Percentiles rank a stretch among this genome's conserved stretches.
Conservation (phyloP, 92 coral and sea anemone genomes). For the Epizoanthus ramosus region DNA sequence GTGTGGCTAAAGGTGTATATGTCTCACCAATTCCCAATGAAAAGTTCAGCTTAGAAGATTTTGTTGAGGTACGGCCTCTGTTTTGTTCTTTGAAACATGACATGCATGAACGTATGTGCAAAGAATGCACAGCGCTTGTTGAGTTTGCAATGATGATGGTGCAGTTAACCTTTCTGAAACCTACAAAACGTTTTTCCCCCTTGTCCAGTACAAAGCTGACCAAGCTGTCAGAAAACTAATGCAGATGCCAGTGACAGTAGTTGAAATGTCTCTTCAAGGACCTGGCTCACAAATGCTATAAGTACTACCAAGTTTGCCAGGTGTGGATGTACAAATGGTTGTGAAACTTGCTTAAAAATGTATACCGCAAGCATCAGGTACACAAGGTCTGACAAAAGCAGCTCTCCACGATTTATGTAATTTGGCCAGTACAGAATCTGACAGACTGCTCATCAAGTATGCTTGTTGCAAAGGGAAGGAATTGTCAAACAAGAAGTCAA, state of each 20-base stretch:
- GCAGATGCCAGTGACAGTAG: conserved; percentile 46
- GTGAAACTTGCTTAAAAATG: conserved; percentile 33
- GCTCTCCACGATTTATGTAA: conserved; percentile 39
- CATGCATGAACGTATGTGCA: background rate
- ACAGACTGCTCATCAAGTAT: conserved; percentile 50
- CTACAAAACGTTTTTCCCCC: conserved; percentile 19
- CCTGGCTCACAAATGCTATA: conserved; percentile 36
- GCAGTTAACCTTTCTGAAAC: conserved; percentile 31
- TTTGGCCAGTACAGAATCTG: conserved; percentile 54
- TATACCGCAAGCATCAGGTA: conserved; percentile 21
- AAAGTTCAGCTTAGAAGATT: conserved; percentile 43
- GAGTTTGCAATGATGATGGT: conserved; percentile 13
- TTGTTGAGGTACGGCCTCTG: conserved; percentile 29
- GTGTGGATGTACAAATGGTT: conserved; percentile 32
- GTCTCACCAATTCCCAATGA: conserved; percentile 20
- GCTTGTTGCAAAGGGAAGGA: conserved; percentile 56
- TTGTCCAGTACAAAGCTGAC: conserved; percentile 31
- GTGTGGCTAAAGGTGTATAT: conserved; percentile 35
- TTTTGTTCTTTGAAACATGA: conserved; percentile 35
- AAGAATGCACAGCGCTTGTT: conserved; percentile 29
- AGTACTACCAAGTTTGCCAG: conserved; percentile 26
- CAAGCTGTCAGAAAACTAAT: conserved; percentile 46
- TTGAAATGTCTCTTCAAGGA: conserved; percentile 29
- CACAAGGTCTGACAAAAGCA: conserved; percentile 24
- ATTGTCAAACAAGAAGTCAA: conserved; percentile 45